Evolutionary conservation across 2,797 vertebrate genomes (phyloP).

Genomic region (Pseudotriccus pelzelni): DNA sequence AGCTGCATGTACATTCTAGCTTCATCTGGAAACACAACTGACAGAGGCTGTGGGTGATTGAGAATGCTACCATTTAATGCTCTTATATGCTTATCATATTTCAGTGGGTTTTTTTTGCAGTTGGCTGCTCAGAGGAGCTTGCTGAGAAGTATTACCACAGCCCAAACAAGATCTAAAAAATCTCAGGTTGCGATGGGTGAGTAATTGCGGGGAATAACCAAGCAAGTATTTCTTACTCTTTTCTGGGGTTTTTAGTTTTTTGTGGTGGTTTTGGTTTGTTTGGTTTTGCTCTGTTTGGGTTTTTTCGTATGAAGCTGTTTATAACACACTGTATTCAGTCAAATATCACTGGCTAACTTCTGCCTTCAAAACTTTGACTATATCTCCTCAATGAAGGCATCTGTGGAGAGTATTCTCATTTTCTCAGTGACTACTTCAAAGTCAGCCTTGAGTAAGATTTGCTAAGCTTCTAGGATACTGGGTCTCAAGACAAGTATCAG

Average conservation of each 20-base stretch:
- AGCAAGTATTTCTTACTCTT: background rate
- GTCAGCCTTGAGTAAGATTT: background rate
- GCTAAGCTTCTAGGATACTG: background rate
- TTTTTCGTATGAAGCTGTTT: background rate
- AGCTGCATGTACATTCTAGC: constrained; percentile 27
- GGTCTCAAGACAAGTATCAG: accelerated
- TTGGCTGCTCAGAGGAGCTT: background rate
- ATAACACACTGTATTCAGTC: background rate
- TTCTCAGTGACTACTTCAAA: background rate
- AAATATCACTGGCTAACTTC: background rate
- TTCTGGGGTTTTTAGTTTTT: background rate
- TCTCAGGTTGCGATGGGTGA: background rate
- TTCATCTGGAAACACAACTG: constrained; percentile 48
- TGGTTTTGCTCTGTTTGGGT: background rate
- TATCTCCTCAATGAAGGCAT: background rate
- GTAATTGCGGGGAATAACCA: background rate
- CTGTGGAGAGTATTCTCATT: background rate
- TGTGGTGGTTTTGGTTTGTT: background rate
- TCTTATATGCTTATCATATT: constrained; percentile 25
- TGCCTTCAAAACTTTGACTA: background rate
- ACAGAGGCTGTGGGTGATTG: constrained; percentile 16
- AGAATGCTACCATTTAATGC: constrained; percentile 41
- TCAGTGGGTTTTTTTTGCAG: constrained; percentile 16
- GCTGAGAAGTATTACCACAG: constrained; percentile 2
- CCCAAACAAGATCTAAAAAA: background rate